A percentile compares a stretch with the other conserved stretches of the same genome.
These are phyloP conservation scores for Salminus brasiliensis DNA, from an alignment of 2,113 vertebrate genomes.

Conservation along the genomic window DNA sequence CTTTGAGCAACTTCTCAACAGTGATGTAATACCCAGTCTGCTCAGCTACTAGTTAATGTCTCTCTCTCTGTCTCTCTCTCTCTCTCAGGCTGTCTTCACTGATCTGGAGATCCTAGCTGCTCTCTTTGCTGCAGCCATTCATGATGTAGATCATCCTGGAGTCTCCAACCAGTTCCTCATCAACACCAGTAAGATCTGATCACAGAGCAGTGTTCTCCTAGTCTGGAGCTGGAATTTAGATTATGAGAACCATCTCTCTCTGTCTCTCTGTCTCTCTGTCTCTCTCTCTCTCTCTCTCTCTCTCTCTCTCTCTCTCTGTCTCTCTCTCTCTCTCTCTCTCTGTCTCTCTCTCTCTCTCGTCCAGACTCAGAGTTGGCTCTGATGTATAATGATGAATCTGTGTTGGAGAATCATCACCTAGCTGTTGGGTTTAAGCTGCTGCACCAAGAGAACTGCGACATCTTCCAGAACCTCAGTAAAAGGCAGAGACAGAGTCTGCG, in stretches of 20 bases:
- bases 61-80: background rate
- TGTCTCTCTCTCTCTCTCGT: background rate
- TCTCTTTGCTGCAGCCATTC: slow-evolving; percentile 88
- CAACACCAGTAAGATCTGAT: slow-evolving; percentile 88
- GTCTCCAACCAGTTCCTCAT: slow-evolving; percentile 95
- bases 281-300: background rate
- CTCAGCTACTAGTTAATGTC: too few species aligned
- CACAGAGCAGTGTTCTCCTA: background rate
- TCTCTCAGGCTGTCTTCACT: slow-evolving; percentile 83
- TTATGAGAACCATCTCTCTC: slow-evolving; percentile 17
- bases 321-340: slow-evolving; percentile 25
- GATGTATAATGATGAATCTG: background rate
- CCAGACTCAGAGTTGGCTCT: slow-evolving; percentile 72
- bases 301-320: background rate
- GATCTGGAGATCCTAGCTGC: slow-evolving; percentile 89
- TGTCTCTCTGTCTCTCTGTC: background rate
- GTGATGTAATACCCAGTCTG: too few species aligned
- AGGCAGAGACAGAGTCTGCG: slow-evolving; percentile 84
- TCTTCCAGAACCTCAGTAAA: slow-evolving; percentile 88
- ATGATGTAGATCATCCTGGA: slow-evolving; percentile 88
- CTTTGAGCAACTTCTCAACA: too few species aligned
- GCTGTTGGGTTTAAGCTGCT: slow-evolving; percentile 90
- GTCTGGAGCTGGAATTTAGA: too few species aligned
- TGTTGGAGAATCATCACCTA: slow-evolving; percentile 88
- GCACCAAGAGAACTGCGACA: slow-evolving; percentile 89